These are phyloP conservation scores for Poecile montanus DNA, from an alignment of 2,797 vertebrate species.

Conservation along the genomic window DNA sequence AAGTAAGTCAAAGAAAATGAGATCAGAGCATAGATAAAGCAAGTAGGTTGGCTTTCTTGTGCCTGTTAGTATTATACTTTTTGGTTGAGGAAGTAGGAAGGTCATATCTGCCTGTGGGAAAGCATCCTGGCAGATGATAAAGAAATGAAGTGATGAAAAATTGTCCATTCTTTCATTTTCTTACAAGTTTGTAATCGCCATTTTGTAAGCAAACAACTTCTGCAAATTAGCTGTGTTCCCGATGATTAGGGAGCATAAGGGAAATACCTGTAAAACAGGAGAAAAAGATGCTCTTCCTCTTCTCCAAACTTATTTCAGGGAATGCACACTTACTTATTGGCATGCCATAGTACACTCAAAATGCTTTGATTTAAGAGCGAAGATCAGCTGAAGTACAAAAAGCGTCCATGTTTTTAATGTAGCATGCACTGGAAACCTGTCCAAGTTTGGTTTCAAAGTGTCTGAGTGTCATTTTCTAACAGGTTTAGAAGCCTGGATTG, in stretches of 20 bases:
- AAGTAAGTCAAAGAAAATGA: constrained; percentile 11
- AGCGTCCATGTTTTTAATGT: not conserved
- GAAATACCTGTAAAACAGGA: not conserved
- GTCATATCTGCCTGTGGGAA: not conserved
- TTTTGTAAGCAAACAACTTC: not conserved
- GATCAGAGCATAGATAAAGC: constrained; percentile 11
- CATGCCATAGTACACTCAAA: not conserved
- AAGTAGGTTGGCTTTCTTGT: not conserved
- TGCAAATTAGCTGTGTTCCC: not conserved
- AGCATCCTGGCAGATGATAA: not conserved
- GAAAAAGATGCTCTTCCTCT: not conserved
- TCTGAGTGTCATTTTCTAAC: not conserved
- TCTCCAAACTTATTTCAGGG: not conserved
- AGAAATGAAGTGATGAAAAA: not conserved
- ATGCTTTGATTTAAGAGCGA: not conserved
- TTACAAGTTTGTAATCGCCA: not conserved
- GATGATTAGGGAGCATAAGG: not conserved
- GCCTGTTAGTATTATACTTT: not conserved
- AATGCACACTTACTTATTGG: not conserved
- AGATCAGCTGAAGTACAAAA: not conserved
- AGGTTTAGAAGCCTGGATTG: not conserved
- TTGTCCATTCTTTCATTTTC: not conserved
- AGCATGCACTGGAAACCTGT: not conserved
- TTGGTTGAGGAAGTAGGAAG: not conserved
- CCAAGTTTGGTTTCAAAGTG: not conserved